Evolutionary conservation across 2,797 vertebrate genomes (phyloP), one percentile per base, ranked within the genome.

Genomic region (Enteromius unitaeniatus): DNA sequence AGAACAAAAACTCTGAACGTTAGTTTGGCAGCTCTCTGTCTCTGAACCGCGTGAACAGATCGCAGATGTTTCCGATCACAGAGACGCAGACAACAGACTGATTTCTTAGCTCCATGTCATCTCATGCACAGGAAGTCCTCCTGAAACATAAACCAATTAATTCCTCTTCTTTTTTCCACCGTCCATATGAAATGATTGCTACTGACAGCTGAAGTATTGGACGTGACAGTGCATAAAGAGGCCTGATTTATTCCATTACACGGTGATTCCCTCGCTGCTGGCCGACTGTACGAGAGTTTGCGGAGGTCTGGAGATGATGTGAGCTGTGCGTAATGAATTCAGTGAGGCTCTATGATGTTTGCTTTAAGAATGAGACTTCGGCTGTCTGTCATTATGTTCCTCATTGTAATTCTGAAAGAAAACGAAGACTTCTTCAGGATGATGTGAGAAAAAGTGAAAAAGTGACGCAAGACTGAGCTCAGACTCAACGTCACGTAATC

Each of bases 161-260:
- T 72, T 64, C 23, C 78, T 64, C 77, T 45, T 84, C 78, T 76
- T 40, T 26, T 53, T 68, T n/a, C 31, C 40, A 53, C 40, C 47
- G 2, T 70, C 68, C 82, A 79, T 31, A 40, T 31, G 11, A 58
- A 14, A 58, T 69, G 81, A 81, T 82, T 58, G 45, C 58, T 86
- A 82, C 47, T 86, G 88, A 86, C 86, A 81, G 86, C 85, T 93
- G 91, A 93, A 84, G 79, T 92, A 94, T 93, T 92, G 88, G 83
- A 92, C 77, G 82, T 93, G 94, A 93, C 92, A 91, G 92, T 85
- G 85, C 74, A 81, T 73, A 89, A 90, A 90, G 87, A 88, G 81
- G 82, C 83, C 70, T 87, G 87, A 91, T 93, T 94, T 91, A 93
- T 15, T 80, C 72, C 53, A 91, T 93, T 91, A 92, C 82, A 89